Base-by-base conservation (phyloP, 2,888 invertebrate species). In the Perizoma flavofasciatum region DNA sequence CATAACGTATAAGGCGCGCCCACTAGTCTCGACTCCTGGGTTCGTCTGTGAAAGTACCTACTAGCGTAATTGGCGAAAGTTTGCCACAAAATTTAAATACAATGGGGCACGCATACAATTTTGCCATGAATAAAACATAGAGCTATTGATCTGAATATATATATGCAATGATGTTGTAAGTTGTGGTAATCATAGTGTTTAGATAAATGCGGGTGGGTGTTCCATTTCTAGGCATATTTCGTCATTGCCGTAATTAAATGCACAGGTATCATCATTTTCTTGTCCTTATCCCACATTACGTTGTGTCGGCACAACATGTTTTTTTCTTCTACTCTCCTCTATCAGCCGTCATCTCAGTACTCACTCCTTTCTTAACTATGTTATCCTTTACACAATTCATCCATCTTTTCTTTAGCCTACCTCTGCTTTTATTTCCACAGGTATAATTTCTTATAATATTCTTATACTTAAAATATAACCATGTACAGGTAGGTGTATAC, bases 11-110 rank as follows among this genome's bases (percentile, higher is more conserved):
- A 71, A 67, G 69, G 60, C 66, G 70, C 71, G 66, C 73, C 75
- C 77, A 82, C 81, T 73, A 75, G 72, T 63, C 39, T 49, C 50
- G 63, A 68, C 73, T 73, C 81, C 81, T 72, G 84, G 75, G 66
- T 82, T 77, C 70, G 74, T 74, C 73, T 74, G 85, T 76, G 83
- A 85, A 85, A 87, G 88, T 81, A 77, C 22, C 22, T 22, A 22
- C 74, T 71, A 68, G 67, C 72, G 77, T 83, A 83, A 88, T 89
- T 86, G 89, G 91, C 89, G 91, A 91, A 91, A 92, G 91, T 87
- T 73, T 70, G 54, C 59, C 34, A 61, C 61, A 57, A 77, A 77
- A 91, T 92, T 90, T 90, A 87, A 90, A 92, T 92, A 92, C 91
- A 92, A 92, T 92, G 83, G 79, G 63, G 65, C 72, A 75, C 73